Evolutionary conservation across 2,113 vertebrate genomes (phyloP).

Genomic region (Origma solitaria): DNA sequence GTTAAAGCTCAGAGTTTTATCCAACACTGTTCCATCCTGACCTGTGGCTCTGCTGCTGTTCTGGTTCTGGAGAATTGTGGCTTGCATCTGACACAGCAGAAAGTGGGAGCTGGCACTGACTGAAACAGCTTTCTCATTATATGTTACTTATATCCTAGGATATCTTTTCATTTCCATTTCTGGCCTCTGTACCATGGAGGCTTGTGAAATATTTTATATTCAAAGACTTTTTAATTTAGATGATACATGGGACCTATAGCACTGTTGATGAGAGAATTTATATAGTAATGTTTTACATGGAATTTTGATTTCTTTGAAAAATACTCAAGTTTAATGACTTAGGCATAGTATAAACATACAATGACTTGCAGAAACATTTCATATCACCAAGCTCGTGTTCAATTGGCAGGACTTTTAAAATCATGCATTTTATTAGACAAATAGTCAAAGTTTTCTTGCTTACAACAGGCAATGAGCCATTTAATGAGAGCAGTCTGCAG

Average conservation of each 20-base stretch:
- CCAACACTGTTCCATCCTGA: background rate
- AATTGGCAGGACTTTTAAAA: background rate
- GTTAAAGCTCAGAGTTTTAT: background rate
- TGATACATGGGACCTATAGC: background rate
- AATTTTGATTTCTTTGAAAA: background rate
- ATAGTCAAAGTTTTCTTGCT: background rate
- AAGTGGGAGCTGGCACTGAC: background rate
- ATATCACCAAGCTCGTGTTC: background rate
- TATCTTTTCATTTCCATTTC: background rate
- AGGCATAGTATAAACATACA: background rate
- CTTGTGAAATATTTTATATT: background rate
- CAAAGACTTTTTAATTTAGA: background rate
- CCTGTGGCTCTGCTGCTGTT: background rate
- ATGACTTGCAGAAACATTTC: background rate
- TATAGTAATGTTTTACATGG: background rate
- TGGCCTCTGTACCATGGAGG: background rate
- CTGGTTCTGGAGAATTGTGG: background rate
- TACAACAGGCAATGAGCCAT: background rate
- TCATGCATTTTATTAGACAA: background rate
- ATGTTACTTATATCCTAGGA: background rate
- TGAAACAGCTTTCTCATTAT: background rate
- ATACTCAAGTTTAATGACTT: background rate
- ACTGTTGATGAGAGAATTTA: background rate
- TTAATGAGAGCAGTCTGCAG: background rate
- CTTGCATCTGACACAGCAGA: constrained; percentile 9